Base-by-base conservation (phyloP, 2,797 vertebrate genomes). In the Peromyscus melanophrys region DNA sequence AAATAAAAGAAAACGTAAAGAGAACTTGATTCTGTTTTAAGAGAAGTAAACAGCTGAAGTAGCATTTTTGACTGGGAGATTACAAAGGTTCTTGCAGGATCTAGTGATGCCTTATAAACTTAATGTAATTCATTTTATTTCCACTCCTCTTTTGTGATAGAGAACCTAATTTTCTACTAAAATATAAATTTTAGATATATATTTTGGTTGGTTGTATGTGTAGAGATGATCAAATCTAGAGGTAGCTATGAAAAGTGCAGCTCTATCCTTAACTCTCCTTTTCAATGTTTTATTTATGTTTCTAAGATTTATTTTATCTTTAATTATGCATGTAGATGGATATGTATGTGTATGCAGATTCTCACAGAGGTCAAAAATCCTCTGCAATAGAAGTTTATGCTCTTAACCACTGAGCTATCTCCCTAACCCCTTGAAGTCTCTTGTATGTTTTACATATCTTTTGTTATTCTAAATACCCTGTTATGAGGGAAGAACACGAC, bases 81-180 rank as follows among this genome's bases (percentile, higher is more conserved):
- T 92, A 93, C 37, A 97, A 96, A 93, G 46, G 12, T 25, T 84
- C 34, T 95, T 88, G 25, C 9, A 84, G 31, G 34, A 81, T 76
- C 10, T 31, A 59, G 57, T 69, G 76, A 83, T 89, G 94, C 19
- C 4, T 63, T 88, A 43, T 23, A n/a, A 65, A 95, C 84, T 69
- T 69, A 88, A 71, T 31, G 3, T 55, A 93, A 84, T 49, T 91
- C 4, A 57, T 73, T 86, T 92, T 86, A 16, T 69, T 78, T 94
- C 55, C 34, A 57, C 10, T 75, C 37, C 25, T 96, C 1, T 92
- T 95, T 83, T 65, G 61, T 95, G 31, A 49, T 55, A 5, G 16
- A 82, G 17, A 49, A 75, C 78, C 75, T 83, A 11, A 8, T 89
- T 65, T 94, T 23, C 59, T 92, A 63, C 75, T 73, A 69, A 80